Conservation (phyloP, 2,888 invertebrate species). For the Plutella xylostella region DNA sequence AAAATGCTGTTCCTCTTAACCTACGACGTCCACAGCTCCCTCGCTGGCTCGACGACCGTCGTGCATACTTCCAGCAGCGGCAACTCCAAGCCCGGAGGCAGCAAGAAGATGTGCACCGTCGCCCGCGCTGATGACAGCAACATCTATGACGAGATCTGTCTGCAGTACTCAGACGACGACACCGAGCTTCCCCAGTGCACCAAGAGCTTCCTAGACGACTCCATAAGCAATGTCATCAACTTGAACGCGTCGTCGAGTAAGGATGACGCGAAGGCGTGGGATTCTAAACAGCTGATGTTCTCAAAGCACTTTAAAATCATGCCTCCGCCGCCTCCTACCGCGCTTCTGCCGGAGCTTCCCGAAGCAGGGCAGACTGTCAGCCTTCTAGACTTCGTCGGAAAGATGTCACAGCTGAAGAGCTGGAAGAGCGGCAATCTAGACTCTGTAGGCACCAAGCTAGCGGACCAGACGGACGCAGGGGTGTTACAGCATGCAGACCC, state of each 20-base stretch:
- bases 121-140: conserved; percentile 46
- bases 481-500: conserved; percentile 42
- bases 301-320: conserved; percentile 51
- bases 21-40: conserved; percentile 77
- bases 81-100: conserved; percentile 63
- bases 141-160: conserved; percentile 60
- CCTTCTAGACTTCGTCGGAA: conserved; percentile 54
- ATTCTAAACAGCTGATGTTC: conserved; percentile 42
- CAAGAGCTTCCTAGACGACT: conserved; percentile 51
- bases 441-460: conserved; percentile 51
- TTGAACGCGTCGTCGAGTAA: conserved; percentile 60
- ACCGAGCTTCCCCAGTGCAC: conserved; percentile 65
- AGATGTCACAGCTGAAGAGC: conserved; percentile 53
- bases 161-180: conserved; percentile 71
- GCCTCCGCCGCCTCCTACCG: conserved; percentile 44
- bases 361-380: conserved; percentile 46
- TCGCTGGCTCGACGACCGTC: conserved; percentile 54
- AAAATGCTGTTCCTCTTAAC: conserved; percentile 73
- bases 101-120: conserved; percentile 59
- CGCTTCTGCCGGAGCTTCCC: conserved; percentile 44
- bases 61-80: conserved; percentile 54
- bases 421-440: conserved; percentile 55
- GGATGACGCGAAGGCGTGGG: conserved; percentile 54
- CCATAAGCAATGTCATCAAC: conserved; percentile 66
- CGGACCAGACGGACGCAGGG: conserved; percentile 49